These are phyloP conservation scores for Phataginus tricuspis DNA, from an alignment of 2,797 vertebrate genomes.

Conservation along the genomic window DNA sequence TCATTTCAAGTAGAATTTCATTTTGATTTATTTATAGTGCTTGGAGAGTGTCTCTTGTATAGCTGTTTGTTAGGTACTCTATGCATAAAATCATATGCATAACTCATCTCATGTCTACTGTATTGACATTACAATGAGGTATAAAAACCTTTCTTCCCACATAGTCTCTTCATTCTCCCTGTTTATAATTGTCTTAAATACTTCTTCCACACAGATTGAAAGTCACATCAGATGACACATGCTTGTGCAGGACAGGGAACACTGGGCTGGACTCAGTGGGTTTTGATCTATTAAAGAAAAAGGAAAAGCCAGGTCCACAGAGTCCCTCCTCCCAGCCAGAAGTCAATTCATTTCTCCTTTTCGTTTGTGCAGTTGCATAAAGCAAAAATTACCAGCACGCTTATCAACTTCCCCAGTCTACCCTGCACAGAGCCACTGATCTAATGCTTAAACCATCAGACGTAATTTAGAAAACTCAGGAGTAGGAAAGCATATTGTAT, in stretches of 20 bases:
- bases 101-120: not conserved
- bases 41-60: not conserved
- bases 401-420: constrained; percentile 36
- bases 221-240: not conserved
- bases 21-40: not conserved
- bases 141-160: not conserved
- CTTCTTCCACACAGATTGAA: not conserved
- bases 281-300: constrained; percentile 14
- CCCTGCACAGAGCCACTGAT: not conserved
- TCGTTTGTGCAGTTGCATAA: not conserved
- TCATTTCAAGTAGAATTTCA: not conserved
- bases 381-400: not conserved
- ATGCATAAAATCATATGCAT: not conserved
- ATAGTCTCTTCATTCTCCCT: not conserved
- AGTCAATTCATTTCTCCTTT: constrained; percentile 16
- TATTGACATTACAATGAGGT: not conserved
- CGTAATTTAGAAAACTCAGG: constrained; percentile 9
- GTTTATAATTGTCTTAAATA: not conserved
- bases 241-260: not conserved
- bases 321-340: not conserved
- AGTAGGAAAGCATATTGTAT: not conserved
- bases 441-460: not conserved
- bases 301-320: not conserved
- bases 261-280: not conserved
- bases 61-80: not conserved